Conservation (phyloP, 2,113 vertebrate genomes). For the Isurus oxyrinchus region DNA sequence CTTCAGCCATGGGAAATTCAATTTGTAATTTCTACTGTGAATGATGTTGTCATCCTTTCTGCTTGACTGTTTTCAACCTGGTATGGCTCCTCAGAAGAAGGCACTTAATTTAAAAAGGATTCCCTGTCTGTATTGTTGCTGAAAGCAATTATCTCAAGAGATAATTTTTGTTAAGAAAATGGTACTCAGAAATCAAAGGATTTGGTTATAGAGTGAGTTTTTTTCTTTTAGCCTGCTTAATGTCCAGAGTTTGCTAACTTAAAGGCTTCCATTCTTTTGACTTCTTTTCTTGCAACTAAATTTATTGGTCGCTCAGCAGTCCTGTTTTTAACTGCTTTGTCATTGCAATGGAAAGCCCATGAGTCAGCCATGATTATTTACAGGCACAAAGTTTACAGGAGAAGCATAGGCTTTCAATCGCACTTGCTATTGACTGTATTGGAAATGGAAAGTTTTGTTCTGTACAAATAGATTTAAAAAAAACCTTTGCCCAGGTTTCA, state of each 20-base stretch:
- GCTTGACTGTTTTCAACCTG: background rate
- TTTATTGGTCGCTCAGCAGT: background rate
- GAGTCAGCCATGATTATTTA: background rate
- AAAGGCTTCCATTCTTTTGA: background rate
- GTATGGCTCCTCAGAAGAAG: background rate
- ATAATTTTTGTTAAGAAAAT: background rate
- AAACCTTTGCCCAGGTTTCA: background rate
- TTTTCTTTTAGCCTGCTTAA: background rate
- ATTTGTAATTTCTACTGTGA: background rate
- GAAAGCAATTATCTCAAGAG: background rate
- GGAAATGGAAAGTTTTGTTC: background rate
- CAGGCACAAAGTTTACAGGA: background rate
- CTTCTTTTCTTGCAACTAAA: background rate
- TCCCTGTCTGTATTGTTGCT: background rate
- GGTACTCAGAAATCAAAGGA: background rate
- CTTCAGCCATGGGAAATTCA: background rate
- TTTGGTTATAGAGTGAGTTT: background rate
- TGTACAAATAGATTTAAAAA: background rate
- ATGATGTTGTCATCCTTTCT: background rate
- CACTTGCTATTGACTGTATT: background rate
- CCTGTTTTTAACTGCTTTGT: background rate
- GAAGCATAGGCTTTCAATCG: background rate
- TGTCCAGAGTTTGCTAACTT: slow-evolving; percentile 4
- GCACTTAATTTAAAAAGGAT: background rate
- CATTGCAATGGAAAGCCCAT: background rate